Percentiles rank a stretch among this genome's conserved stretches.
Evolutionary conservation across 2,888 invertebrate genomes (phyloP).

Genomic region (Melitaea athalia): DNA sequence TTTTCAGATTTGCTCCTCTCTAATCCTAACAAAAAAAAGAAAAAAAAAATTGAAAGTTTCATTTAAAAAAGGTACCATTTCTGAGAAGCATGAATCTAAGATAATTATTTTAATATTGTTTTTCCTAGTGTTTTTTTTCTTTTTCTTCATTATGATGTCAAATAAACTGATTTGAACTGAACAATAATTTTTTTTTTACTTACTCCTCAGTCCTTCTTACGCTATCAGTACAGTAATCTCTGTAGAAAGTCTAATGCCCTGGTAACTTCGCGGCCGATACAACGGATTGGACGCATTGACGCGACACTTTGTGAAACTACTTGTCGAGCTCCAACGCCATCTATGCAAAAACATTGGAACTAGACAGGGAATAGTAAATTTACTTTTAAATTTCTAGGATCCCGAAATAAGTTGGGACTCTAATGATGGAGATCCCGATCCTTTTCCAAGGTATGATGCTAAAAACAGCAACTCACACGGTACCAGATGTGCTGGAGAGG

Average conservation of each 20-base stretch:
- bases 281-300: slow-evolving; percentile 40
- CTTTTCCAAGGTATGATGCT: slow-evolving; percentile 85
- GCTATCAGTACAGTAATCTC: slow-evolving; percentile 23
- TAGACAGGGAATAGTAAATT: neutral
- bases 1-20: neutral
- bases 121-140: neutral
- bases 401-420: slow-evolving; percentile 92
- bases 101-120: too few species aligned
- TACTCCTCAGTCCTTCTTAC: too few species aligned
- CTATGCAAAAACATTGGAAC: neutral
- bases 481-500: slow-evolving; percentile 94
- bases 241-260: slow-evolving; percentile 49
- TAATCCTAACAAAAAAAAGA: slow-evolving; percentile 1
- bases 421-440: slow-evolving; percentile 89
- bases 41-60: neutral
- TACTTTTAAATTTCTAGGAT: slow-evolving; percentile 81
- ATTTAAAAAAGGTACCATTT: too few species aligned
- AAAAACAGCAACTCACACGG: slow-evolving; percentile 90
- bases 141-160: too few species aligned
- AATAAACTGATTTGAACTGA: too few species aligned
- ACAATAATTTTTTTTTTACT: too few species aligned
- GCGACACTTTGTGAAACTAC: slow-evolving; percentile 11
- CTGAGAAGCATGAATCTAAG: too few species aligned
- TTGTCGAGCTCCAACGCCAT: slow-evolving; percentile 12
- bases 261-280: slow-evolving; percentile 71